These are phyloP conservation scores for Pachycephala philippinensis DNA, from an alignment of 2,113 vertebrate genomes.

Conservation along the genomic window DNA sequence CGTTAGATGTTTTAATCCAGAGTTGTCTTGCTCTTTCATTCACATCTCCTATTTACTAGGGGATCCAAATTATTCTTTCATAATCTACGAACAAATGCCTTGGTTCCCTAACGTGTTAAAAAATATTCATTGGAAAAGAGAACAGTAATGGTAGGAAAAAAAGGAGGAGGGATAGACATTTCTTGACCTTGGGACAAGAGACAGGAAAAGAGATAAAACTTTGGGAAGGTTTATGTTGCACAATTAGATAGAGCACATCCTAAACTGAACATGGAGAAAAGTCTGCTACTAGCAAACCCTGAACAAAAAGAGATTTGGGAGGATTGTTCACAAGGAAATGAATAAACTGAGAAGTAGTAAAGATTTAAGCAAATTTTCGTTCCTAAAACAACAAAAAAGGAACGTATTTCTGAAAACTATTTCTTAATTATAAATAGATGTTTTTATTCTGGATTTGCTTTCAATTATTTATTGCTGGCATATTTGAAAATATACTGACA, in stretches of 20 bases:
- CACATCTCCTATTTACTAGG: background rate
- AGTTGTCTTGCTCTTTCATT: background rate
- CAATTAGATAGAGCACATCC: background rate
- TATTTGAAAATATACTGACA: background rate
- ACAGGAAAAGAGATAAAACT: background rate
- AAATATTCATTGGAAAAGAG: background rate
- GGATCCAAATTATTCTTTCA: background rate
- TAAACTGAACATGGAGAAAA: background rate
- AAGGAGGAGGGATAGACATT: rapidly evolving
- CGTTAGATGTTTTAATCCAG: background rate
- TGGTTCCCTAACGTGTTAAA: background rate
- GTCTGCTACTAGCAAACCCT: background rate
- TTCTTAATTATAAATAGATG: background rate
- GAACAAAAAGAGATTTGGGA: background rate
- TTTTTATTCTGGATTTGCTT: background rate
- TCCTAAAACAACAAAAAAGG: background rate
- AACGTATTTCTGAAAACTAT: background rate
- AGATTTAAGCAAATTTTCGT: background rate
- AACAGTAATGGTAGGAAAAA: background rate
- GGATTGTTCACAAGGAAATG: background rate
- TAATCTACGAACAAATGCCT: background rate
- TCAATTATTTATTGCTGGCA: background rate
- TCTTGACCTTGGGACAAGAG: background rate
- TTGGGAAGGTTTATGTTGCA: rapidly evolving
- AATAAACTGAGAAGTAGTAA: background rate